phyloP scores from a whole-genome alignment of 2,797 vertebrate species.

The Glyptemys insculpta region DNA sequence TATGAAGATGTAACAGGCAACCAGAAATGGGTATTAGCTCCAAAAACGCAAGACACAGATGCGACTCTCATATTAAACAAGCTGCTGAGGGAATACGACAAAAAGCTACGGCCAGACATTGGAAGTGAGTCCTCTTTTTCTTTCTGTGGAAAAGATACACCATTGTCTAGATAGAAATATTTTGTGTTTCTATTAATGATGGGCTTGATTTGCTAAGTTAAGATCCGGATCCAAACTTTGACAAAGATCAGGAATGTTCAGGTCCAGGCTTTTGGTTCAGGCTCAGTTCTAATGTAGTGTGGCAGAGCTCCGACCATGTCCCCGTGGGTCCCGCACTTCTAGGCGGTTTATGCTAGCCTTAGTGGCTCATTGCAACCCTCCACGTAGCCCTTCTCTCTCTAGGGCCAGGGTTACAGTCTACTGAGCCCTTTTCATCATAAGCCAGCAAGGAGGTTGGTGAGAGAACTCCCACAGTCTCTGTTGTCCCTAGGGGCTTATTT shows the following conservation, averaged over 20 bases:
- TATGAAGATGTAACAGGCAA: constrained; percentile 91
- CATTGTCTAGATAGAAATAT: neutral
- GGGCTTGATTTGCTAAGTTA: neutral
- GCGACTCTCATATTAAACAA: constrained; percentile 94
- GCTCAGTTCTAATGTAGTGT: neutral
- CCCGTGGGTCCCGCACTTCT: too few species aligned
- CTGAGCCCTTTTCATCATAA: too few species aligned
- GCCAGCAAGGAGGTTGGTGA: too few species aligned
- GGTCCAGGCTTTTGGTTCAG: neutral
- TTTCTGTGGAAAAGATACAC: neutral
- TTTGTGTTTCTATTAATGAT: neutral
- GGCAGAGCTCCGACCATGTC: too few species aligned
- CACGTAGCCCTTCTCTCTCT: too few species aligned
- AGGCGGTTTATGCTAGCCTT: too few species aligned
- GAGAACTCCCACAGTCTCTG: too few species aligned
- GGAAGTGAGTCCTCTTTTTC: constrained; percentile 87
- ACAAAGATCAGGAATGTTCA: neutral
- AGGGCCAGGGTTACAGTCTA: too few species aligned
- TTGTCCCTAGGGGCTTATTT: too few species aligned
- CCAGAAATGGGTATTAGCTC: constrained; percentile 90
- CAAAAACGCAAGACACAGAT: constrained; percentile 90
- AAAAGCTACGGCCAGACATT: constrained; percentile 94
- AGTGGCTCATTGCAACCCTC: too few species aligned
- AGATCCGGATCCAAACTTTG: neutral
- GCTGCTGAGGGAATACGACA: constrained; percentile 94